Evolutionary conservation across 2,888 invertebrate genomes (phyloP).

Genomic region (Scaptomyza polygonia): DNA sequence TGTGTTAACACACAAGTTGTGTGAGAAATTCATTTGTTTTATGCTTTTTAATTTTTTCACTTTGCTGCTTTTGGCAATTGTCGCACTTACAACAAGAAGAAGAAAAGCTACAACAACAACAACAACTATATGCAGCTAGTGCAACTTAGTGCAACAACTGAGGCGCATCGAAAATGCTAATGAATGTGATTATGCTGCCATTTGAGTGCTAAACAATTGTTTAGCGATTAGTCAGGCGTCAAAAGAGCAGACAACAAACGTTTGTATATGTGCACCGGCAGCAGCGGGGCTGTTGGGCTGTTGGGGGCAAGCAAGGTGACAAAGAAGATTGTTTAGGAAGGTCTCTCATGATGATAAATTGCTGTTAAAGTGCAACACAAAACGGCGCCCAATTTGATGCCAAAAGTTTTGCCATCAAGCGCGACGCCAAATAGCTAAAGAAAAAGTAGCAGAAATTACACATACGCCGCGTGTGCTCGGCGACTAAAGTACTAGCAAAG

Average conservation of each 20-base stretch:
- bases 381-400: slow-evolving; percentile 72
- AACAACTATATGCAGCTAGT: slow-evolving; percentile 1
- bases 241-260: slow-evolving; percentile 29
- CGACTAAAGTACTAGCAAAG: slow-evolving; percentile 40
- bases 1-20: neutral
- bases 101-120: slow-evolving; percentile 7
- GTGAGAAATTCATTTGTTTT: neutral
- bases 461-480: slow-evolving; percentile 49
- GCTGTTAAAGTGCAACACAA: slow-evolving; percentile 61
- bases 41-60: slow-evolving; percentile 13
- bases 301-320: neutral
- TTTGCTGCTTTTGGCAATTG: slow-evolving; percentile 35
- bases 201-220: slow-evolving; percentile 79
- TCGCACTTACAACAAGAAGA: slow-evolving; percentile 14
- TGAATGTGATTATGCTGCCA: slow-evolving; percentile 79
- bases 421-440: slow-evolving; percentile 12
- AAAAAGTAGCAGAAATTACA: slow-evolving; percentile 45
- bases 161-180: slow-evolving; percentile 72
- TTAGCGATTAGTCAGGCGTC: slow-evolving; percentile 76
- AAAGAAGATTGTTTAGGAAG: neutral
- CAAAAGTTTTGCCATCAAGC: slow-evolving; percentile 70
- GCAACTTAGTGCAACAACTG: slow-evolving; percentile 33
- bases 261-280: slow-evolving; percentile 4
- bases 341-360: slow-evolving; percentile 64
- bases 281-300: neutral